These are phyloP conservation scores for Archips xylosteana DNA, from an alignment of 2,888 invertebrate genomes.

Conservation along the genomic window DNA sequence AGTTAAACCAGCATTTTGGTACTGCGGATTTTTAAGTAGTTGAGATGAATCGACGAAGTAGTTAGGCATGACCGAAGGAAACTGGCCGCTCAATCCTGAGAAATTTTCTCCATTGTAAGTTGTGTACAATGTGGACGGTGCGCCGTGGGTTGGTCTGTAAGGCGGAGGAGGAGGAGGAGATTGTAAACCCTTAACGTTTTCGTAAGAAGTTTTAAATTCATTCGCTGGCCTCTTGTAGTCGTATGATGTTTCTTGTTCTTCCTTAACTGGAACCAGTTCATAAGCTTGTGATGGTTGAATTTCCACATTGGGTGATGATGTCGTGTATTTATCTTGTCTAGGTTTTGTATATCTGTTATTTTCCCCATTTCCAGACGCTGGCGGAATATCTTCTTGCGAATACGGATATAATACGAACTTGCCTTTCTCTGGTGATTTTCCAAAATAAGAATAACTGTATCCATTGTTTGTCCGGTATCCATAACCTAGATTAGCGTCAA, in stretches of 20 bases:
- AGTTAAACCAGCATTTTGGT: constrained; percentile 80
- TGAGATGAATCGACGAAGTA: constrained; percentile 79
- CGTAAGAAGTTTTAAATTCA: constrained; percentile 63
- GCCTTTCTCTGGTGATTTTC: constrained; percentile 77
- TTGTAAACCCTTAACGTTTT: constrained; percentile 57
- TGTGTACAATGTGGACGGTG: constrained; percentile 74
- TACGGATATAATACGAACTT: constrained; percentile 89
- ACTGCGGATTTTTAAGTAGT: constrained; percentile 74
- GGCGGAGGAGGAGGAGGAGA: constrained; percentile 60
- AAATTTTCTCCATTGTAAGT: constrained; percentile 80
- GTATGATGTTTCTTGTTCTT: constrained; percentile 65
- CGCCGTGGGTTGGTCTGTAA: constrained; percentile 45
- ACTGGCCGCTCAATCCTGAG: constrained; percentile 75
- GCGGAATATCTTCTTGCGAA: constrained; percentile 88
- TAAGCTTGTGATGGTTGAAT: constrained; percentile 86
- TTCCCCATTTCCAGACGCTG: constrained; percentile 50
- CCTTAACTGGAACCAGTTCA: constrained; percentile 73
- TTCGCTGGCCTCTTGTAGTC: constrained; percentile 66
- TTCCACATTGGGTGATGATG: constrained; percentile 74
- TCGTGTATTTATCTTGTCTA: constrained; percentile 52
- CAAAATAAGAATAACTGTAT: constrained; percentile 80
- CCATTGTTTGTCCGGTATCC: constrained; percentile 85
- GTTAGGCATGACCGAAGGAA: constrained; percentile 79
- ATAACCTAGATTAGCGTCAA: constrained; percentile 90
- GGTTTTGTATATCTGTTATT: constrained; percentile 50